Conservation (phyloP, 2,113 vertebrate genomes). For the Oryzias javanicus region DNA sequence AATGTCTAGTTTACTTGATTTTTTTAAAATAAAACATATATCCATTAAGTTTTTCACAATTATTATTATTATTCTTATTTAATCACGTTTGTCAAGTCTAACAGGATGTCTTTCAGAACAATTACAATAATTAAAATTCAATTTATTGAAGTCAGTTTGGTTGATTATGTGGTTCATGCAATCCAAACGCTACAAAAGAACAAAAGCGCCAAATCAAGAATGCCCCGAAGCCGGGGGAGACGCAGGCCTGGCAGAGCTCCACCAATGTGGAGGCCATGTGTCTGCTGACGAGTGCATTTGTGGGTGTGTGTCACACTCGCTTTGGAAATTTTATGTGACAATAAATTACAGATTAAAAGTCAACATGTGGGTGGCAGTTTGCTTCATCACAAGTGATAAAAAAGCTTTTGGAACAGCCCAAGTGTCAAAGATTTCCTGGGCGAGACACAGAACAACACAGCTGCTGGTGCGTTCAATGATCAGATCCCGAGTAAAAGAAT, state of each 20-base stretch:
- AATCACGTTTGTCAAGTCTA: too few species aligned
- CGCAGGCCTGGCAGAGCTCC: constrained; percentile 3
- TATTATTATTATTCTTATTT: too few species aligned
- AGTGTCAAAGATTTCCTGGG: too few species aligned
- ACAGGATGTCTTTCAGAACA: too few species aligned
- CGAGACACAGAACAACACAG: too few species aligned
- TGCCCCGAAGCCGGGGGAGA: neutral
- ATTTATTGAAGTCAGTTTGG: neutral
- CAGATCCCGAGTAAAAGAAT: too few species aligned
- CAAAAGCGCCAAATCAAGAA: constrained; percentile 2
- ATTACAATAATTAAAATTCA: too few species aligned
- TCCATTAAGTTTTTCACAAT: neutral
- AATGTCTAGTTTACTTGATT: neutral
- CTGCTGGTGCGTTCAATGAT: too few species aligned
- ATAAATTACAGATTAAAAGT: neutral
- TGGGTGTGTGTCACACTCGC: neutral
- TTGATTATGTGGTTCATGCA: neutral
- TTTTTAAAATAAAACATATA: neutral
- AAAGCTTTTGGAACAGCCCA: too few species aligned
- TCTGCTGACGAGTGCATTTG: neutral
- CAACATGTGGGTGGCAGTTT: too few species aligned
- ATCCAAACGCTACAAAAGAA: neutral
- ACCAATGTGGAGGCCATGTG: constrained; percentile 20
- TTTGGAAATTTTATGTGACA: neutral
- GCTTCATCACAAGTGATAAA: too few species aligned